Evolutionary conservation across 1,140 invertebrate species (phyloP).

Genomic region (Saccostrea cuccullata): DNA sequence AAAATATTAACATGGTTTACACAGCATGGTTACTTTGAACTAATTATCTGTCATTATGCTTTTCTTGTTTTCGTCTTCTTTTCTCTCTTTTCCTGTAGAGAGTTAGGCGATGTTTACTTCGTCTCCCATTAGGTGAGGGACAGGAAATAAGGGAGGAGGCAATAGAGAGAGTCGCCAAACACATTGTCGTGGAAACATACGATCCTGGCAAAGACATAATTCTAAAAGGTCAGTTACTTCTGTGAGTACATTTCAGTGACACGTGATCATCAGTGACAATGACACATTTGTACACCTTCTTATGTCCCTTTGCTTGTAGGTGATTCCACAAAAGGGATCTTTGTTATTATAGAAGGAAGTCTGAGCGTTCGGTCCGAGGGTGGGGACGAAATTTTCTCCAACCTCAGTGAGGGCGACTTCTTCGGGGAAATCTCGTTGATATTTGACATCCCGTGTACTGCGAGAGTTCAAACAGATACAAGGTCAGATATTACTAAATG

Average conservation of each 20-base stretch:
- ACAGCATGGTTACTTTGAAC: no score
- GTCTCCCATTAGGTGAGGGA: constrained; percentile 40
- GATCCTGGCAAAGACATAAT: constrained; percentile 40
- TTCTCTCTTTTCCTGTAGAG: not conserved
- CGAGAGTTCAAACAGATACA: constrained; percentile 45
- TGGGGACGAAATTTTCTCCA: constrained; percentile 49
- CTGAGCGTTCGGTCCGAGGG: constrained; percentile 41
- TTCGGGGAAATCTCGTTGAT: constrained; percentile 56
- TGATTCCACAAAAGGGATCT: constrained; percentile 43
- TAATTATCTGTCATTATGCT: no score
- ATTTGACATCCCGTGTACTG: constrained; percentile 49
- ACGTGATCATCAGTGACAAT: not conserved
- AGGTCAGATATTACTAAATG: not conserved
- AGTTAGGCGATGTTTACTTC: constrained; percentile 37
- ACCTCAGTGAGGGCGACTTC: constrained; percentile 43
- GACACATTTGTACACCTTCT: not conserved
- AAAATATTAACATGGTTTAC: no score
- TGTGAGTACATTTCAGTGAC: not conserved
- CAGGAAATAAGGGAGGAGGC: constrained; percentile 6
- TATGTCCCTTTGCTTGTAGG: constrained; percentile 19
- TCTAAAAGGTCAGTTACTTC: constrained; percentile 3
- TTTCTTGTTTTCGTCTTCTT: no score
- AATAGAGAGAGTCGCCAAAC: constrained; percentile 42
- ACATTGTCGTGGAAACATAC: constrained; percentile 27
- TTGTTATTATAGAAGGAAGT: constrained; percentile 48